Conservation (phyloP, 2,113 vertebrate species). For the Egretta garzetta region DNA sequence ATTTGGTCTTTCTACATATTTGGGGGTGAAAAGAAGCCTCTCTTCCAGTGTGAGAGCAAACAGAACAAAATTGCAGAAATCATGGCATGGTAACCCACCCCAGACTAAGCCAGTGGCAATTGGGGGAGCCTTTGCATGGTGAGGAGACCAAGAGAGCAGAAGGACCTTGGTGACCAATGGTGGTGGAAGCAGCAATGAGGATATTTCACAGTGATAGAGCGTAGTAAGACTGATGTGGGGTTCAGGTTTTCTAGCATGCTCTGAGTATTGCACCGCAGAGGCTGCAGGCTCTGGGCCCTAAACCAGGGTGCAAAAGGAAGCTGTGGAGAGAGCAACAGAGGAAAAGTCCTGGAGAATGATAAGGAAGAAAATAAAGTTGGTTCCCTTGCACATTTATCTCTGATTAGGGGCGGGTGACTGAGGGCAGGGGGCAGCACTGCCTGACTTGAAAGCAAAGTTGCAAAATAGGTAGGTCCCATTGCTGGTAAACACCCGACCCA, state of each 20-base stretch:
- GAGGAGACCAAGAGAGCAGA: background rate
- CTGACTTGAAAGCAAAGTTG: background rate
- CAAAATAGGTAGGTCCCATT: background rate
- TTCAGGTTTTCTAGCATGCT: background rate
- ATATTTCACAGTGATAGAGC: background rate
- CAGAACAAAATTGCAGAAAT: background rate
- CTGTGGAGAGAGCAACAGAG: background rate
- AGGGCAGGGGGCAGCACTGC: background rate
- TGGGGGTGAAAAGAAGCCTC: background rate
- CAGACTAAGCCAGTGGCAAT: background rate
- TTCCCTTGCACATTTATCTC: background rate
- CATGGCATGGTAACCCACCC: rapidly evolving
- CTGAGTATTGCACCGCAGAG: background rate
- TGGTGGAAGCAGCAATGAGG: background rate
- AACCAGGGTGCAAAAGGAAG: background rate
- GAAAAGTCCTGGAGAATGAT: background rate
- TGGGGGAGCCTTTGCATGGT: background rate
- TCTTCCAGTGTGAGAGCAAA: background rate
- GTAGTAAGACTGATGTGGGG: background rate
- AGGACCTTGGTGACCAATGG: rapidly evolving
- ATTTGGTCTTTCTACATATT: background rate
- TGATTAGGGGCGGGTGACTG: background rate
- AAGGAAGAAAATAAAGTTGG: background rate
- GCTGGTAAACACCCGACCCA: background rate
- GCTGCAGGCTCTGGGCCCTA: background rate